phyloP scores from a whole-genome alignment of 2,797 vertebrate species.

The Eidolon dupreanum region DNA sequence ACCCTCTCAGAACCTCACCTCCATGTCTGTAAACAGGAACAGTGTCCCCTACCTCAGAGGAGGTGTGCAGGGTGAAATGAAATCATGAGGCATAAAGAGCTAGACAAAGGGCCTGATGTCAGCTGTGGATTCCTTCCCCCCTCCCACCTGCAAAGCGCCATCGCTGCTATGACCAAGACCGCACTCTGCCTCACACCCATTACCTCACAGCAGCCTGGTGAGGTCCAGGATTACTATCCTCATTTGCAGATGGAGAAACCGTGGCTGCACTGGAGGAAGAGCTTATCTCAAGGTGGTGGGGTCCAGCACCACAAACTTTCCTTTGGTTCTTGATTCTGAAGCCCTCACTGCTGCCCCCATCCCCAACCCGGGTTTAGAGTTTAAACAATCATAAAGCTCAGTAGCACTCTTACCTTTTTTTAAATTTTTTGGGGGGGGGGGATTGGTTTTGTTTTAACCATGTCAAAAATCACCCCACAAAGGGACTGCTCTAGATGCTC shows the following conservation, averaged over 20 bases:
- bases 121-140: neutral
- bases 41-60: neutral
- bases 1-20: neutral
- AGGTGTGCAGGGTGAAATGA: neutral
- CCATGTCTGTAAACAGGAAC: neutral
- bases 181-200: no score
- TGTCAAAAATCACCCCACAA: neutral
- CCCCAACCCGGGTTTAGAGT: neutral
- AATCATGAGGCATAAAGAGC: neutral
- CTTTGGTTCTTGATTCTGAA: no score
- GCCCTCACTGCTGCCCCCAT: fast-evolving
- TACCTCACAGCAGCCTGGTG: neutral
- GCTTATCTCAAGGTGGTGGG: neutral
- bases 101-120: neutral
- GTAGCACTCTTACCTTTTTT: no score
- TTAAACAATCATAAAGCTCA: neutral
- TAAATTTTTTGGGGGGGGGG: no score
- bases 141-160: neutral
- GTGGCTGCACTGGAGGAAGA: neutral
- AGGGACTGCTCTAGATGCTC: neutral
- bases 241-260: neutral
- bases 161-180: fast-evolving
- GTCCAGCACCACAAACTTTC: neutral
- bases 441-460: neutral
- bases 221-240: neutral